Base-by-base conservation (phyloP, 2,113 vertebrate genomes). In the Rhinogobius similis region DNA sequence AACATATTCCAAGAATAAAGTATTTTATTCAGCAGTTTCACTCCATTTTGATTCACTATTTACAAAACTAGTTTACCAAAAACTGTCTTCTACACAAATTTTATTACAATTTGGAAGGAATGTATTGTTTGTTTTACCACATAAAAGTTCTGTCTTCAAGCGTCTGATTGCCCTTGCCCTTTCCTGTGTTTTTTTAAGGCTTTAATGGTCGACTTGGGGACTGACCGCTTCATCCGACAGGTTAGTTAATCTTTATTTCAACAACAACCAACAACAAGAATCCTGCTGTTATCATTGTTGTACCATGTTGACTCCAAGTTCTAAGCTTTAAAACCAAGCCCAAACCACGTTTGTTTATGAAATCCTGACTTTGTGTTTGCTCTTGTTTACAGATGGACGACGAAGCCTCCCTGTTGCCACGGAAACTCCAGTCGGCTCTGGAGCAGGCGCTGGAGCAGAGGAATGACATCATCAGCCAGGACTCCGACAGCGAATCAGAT, bases 401-500 rank as follows among this genome's bases (percentile, higher is more conserved):
- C 53, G 98, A 99, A 87, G 97, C 98, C 83, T 96, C 96, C 0
- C 86, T 99, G 59, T 93, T 99, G 86, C 98, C 98, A 63, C 95
- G 97, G 89, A 99, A 99, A 93, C 72, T 99, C 76, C 97, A 99
- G 90, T 94, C 96, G 5, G 98, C 97, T 89, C 94, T 99, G 82
- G 97, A 99, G 91, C 97, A 98, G 90, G 95, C 96, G 75, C 92
- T 99, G 62, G 97, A 98, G 86, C 95, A 97, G 89, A 97, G 97
- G 90, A 97, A 94, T 21, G 96, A 99, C 86, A 92, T 99, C 88
- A 96, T 97, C 90, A 95, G 93, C 86, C 96, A 96, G 87, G 98
- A 99, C 90, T 98, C 98, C 29, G 97, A 99, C 82, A 98, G 97
- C n/a, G 98, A 99, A 82, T 98, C 96, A 1, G 97, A 99, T 55